These are phyloP conservation scores for Labeo rohita DNA, from an alignment of 2,113 vertebrate species.

Conservation along the genomic window DNA sequence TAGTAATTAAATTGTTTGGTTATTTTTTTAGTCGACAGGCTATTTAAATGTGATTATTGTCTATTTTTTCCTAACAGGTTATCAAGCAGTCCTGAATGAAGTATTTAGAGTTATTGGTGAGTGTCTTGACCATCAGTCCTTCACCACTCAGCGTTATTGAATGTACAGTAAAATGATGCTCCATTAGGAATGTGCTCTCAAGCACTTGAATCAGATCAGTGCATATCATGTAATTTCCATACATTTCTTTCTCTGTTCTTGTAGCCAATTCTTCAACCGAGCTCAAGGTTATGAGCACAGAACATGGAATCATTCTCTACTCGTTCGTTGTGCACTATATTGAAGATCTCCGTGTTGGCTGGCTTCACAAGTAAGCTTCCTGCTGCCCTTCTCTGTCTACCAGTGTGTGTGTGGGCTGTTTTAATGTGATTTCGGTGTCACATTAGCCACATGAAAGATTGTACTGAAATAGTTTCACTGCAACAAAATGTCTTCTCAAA, in stretches of 20 bases:
- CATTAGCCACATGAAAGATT: not conserved
- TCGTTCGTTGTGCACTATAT: constrained; percentile 85
- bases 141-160: constrained; percentile 13
- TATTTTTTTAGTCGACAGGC: not conserved
- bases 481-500: not conserved
- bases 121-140: constrained; percentile 56
- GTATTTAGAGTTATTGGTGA: constrained; percentile 94
- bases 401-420: not conserved
- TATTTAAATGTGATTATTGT: not conserved
- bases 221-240: constrained; percentile 11
- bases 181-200: not conserved
- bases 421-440: constrained; percentile 10
- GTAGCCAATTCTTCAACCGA: constrained; percentile 89
- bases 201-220: not conserved
- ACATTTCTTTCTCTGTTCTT: constrained; percentile 45
- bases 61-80: constrained; percentile 78
- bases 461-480: not conserved
- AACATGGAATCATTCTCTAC: constrained; percentile 91
- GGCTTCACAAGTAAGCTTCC: constrained; percentile 88
- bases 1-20: not conserved
- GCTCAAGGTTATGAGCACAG: constrained; percentile 89
- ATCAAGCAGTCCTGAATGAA: constrained; percentile 91
- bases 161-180: constrained; percentile 11
- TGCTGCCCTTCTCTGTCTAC: not conserved
- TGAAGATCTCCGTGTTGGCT: constrained; percentile 88